phyloP scores from a whole-genome alignment of 1,140 invertebrate genomes.

The Rhopalosiphum padi region DNA sequence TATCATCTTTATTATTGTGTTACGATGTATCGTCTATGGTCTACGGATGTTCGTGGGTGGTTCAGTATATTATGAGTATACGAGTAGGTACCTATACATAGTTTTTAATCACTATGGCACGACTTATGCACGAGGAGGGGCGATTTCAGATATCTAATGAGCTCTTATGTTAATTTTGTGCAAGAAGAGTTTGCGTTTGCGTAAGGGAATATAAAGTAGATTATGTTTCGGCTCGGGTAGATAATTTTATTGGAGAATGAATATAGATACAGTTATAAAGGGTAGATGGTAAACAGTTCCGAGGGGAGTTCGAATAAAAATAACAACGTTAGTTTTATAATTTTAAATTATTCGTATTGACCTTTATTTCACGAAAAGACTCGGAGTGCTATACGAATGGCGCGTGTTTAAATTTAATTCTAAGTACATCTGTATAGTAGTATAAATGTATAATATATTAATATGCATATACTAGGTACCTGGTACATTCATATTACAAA shows the following conservation, averaged over 20 bases:
- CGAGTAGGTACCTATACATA: background rate
- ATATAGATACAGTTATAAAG: background rate
- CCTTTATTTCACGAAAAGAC: background rate
- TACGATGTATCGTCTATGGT: background rate
- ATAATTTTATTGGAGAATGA: background rate
- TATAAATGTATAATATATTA: background rate
- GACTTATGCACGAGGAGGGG: background rate
- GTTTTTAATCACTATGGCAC: background rate
- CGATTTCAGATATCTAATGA: background rate
- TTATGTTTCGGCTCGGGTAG: background rate
- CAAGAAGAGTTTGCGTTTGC: background rate
- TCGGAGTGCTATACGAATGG: background rate
- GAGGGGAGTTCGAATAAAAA: background rate
- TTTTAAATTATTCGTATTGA: slow-evolving; percentile 34
- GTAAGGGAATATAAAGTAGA: slow-evolving; percentile 36
- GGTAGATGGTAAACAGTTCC: background rate
- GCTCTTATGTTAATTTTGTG: slow-evolving; percentile 36
- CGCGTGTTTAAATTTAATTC: background rate
- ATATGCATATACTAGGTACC: background rate
- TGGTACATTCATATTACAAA: background rate
- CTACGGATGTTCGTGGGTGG: background rate
- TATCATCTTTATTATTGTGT: background rate
- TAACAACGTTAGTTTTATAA: background rate
- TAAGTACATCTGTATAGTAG: background rate
- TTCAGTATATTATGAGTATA: background rate